These are phyloP conservation scores for Aromia moschata DNA, from an alignment of 2,888 invertebrate genomes.

Conservation along the genomic window DNA sequence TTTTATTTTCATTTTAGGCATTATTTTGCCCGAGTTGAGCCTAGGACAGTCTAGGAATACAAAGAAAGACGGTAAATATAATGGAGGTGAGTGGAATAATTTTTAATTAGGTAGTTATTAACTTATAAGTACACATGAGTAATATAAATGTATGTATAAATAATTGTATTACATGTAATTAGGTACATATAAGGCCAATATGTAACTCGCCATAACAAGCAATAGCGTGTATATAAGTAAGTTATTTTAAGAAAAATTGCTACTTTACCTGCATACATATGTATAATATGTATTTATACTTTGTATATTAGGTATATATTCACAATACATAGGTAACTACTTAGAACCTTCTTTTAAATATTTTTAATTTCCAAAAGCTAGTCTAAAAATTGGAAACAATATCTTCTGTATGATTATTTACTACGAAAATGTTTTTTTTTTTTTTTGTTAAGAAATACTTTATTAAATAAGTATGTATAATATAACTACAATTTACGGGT, in stretches of 20 bases:
- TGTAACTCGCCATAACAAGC: background rate
- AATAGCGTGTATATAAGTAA: background rate
- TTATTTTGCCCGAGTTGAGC: constrained; percentile 20
- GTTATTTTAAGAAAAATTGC: too few relatives aligned
- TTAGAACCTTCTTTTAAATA: too few relatives aligned
- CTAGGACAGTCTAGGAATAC: constrained; percentile 21
- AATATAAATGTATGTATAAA: constrained; percentile 11
- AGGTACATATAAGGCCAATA: background rate
- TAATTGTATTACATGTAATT: constrained; percentile 10
- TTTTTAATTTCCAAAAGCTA: too few relatives aligned
- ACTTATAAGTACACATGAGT: constrained; percentile 2
- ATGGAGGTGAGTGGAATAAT: constrained; percentile 5
- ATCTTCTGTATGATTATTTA: too few relatives aligned
- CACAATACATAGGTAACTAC: too few relatives aligned
- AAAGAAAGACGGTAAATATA: constrained; percentile 20
- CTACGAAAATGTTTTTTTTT: too few relatives aligned
- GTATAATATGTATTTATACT: too few relatives aligned
- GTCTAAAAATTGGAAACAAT: too few relatives aligned
- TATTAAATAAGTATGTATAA: too few relatives aligned
- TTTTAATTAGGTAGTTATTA: constrained; percentile 16
- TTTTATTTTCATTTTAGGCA: constrained; percentile 22
- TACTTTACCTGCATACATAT: too few relatives aligned
- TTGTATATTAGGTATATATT: too few relatives aligned
- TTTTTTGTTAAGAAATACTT: too few relatives aligned
- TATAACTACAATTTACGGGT: background rate